These are phyloP conservation scores for Archaeoteleia sp. DNA, from an alignment of 2,888 invertebrate species.

Conservation along the genomic window DNA sequence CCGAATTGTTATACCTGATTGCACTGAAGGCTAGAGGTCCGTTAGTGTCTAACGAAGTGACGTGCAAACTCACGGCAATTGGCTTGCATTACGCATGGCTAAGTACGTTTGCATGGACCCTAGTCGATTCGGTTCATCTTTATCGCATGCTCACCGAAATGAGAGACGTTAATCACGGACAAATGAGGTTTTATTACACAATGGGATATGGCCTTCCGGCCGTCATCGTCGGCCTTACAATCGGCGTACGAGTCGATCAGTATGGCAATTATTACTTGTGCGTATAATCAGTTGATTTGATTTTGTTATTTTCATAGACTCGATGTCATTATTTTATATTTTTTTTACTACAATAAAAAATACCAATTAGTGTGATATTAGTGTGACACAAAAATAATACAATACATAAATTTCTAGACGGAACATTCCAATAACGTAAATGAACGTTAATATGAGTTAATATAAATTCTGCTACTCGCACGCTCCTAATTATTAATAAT, in stretches of 20 bases:
- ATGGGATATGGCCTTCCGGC: slow-evolving; percentile 95
- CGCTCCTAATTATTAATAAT: too few relatives aligned
- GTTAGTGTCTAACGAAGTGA: slow-evolving; percentile 90
- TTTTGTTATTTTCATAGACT: too few relatives aligned
- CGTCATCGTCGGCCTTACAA: slow-evolving; percentile 91
- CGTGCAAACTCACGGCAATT: slow-evolving; percentile 93
- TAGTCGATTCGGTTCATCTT: slow-evolving; percentile 93
- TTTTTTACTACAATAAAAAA: too few relatives aligned
- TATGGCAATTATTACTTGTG: slow-evolving; percentile 96
- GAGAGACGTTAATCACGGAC: slow-evolving; percentile 96
- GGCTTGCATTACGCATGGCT: slow-evolving; percentile 95
- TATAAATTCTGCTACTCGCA: too few relatives aligned
- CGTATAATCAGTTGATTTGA: slow-evolving; percentile 76
- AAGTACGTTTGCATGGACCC: slow-evolving; percentile 92
- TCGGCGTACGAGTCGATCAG: slow-evolving; percentile 94
- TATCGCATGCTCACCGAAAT: slow-evolving; percentile 96
- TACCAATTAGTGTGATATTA: too few relatives aligned
- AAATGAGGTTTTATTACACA: slow-evolving; percentile 93
- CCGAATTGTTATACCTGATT: slow-evolving; percentile 89
- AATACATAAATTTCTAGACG: too few relatives aligned
- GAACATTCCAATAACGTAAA: too few relatives aligned
- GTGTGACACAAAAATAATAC: too few relatives aligned
- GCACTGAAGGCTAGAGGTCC: slow-evolving; percentile 89
- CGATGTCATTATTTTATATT: too few relatives aligned
- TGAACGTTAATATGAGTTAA: too few relatives aligned